A percentile compares a stretch with the other conserved stretches of the same genome.
Conservation (phyloP, 2,113 vertebrate genomes). For the Grammomys dolichurus region DNA sequence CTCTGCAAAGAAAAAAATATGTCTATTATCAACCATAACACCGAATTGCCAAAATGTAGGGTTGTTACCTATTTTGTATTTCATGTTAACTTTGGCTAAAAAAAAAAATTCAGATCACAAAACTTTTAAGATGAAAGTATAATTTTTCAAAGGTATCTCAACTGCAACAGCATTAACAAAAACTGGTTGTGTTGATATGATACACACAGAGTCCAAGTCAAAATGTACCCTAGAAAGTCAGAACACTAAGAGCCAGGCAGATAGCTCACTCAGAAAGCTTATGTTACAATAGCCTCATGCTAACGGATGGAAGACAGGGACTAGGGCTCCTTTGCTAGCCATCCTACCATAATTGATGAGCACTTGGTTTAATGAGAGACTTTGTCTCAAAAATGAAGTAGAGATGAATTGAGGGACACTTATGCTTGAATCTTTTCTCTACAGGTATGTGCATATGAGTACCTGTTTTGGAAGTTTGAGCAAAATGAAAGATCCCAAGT, state of each 20-base stretch:
- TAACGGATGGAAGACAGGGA: background rate
- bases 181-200: background rate
- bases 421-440: background rate
- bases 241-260: too few species aligned
- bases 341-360: background rate
- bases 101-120: background rate
- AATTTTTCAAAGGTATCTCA: constrained; percentile 17
- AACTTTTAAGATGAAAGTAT: background rate
- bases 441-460: background rate
- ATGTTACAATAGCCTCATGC: background rate
- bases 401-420: too few species aligned
- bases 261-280: background rate
- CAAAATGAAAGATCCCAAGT: background rate
- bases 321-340: background rate
- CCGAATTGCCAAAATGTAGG: background rate
- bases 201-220: background rate
- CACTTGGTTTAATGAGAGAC: background rate
- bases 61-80: background rate
- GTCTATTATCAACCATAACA: constrained; percentile 30
- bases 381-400: background rate
- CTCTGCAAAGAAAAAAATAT: background rate
- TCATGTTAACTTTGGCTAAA: constrained; percentile 16
- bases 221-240: background rate
- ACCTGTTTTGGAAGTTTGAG: background rate
- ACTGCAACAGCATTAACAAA: background rate